These are phyloP conservation scores for Drosophila carrolli DNA, from an alignment of 1,140 invertebrate genomes.

Conservation along the genomic window DNA sequence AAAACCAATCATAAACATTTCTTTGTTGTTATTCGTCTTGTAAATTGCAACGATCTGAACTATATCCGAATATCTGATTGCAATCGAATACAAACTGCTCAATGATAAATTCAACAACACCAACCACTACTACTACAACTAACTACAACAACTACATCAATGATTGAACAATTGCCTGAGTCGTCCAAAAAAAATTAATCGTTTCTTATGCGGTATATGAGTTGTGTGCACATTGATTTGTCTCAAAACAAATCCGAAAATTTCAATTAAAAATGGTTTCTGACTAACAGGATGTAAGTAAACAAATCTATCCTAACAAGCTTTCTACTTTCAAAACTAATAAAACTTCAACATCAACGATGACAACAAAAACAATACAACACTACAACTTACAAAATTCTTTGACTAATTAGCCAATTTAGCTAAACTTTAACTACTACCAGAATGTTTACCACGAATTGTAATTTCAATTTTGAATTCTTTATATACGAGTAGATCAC, in stretches of 20 bases:
- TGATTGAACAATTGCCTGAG: conserved; percentile 43
- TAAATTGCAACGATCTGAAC: conserved; percentile 39
- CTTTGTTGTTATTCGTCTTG: conserved; percentile 31
- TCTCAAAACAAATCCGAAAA: conserved; percentile 60
- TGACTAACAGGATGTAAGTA: conserved; percentile 77
- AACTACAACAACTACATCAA: conserved; percentile 52
- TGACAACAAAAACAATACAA: conserved; percentile 7
- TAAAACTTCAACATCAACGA: conserved; percentile 24
- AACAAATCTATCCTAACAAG: conserved; percentile 55
- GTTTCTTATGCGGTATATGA: conserved; percentile 57
- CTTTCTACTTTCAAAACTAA: conserved; percentile 41
- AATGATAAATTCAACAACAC: conserved; percentile 49
- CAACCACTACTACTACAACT: conserved; percentile 38
- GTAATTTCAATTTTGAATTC: conserved; percentile 26
- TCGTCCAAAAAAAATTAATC: conserved; percentile 48
- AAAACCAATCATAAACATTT: conserved; percentile 35
- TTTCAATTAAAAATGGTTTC: conserved; percentile 69
- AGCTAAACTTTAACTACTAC: conserved; percentile 35
- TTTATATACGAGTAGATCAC: conserved; percentile 46
- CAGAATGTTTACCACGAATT: conserved; percentile 31
- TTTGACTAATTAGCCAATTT: conserved; percentile 34
- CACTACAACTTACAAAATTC: conserved; percentile 27
- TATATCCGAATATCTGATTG: conserved; percentile 46
- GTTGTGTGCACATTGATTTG: conserved; percentile 62
- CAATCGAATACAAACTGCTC: conserved; percentile 35